Base-by-base conservation (phyloP, 2,113 vertebrate species). In the Anseranas semipalmata region DNA sequence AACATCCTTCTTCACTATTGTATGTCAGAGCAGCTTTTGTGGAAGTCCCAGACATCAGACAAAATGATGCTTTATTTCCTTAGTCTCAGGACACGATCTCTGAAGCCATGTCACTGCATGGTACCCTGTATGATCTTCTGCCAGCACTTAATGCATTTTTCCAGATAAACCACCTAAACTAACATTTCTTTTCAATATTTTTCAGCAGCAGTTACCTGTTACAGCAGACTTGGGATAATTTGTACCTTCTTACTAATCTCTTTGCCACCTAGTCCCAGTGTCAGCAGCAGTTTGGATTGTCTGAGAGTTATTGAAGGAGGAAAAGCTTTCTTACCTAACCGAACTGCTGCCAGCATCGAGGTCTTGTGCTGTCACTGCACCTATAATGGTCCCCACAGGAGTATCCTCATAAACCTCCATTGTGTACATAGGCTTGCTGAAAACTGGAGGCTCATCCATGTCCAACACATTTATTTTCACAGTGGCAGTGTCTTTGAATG, bases 331-430 rank as follows among this genome's bases (percentile, higher is more conserved):
- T 98, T 98, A 99, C 99, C 99, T 99, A 74, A 99, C 98, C 0
- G 98, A 98, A 82, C 99, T 99, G 96, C 98, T 98, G 97, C 99
- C 98, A 95, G 99, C 98, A 48, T 99, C 99, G 4, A 99, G 98
- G 96, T 99, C 99, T 87, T 99, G 99, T 2, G 99, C 99, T 5
- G 99, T 99, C 67, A 99, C 99, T 2, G 99, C 99, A 4, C 99
- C 99, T 10, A 99, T 99, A 96, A 99, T 99, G 76, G 99, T 99
- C 16, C 99, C 99, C 6, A 98, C 98, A 0, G 99, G 99, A 0
- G 99, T 99, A 86, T 99, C 99, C 87, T 99, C 99, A 10, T 99
- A 99, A 46, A 99, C 99, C 91, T 99, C 99, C 99, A 99, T 99
- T 35, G 98, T 98, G 94, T 99, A 99, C 35, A 97, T 74, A 4